A percentile compares a stretch with the other conserved stretches of the same genome.
These are phyloP conservation scores for Drosophila macrospina DNA, from an alignment of 2,888 invertebrate genomes.

Conservation along the genomic window DNA sequence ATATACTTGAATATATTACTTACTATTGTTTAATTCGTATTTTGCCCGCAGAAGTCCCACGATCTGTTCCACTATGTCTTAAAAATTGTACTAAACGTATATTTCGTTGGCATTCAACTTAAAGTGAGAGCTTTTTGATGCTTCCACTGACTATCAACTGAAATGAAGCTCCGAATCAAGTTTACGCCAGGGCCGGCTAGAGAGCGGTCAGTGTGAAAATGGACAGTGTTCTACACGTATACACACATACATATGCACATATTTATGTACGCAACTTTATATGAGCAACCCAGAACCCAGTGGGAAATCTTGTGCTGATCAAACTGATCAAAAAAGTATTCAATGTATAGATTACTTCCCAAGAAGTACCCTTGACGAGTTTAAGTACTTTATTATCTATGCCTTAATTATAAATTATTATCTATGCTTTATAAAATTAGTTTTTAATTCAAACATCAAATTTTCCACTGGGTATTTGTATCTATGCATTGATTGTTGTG, in stretches of 20 bases:
- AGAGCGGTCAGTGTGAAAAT: conserved; percentile 17
- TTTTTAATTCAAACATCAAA: neutral
- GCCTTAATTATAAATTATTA: neutral
- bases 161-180: conserved; percentile 43
- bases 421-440: neutral
- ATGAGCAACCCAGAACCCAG: conserved; percentile 8
- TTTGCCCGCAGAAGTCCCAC: conserved; percentile 9
- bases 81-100: conserved; percentile 38
- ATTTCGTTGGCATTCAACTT: conserved; percentile 29
- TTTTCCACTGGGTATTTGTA: neutral
- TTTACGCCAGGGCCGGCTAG: conserved; percentile 26
- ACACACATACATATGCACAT: neutral
- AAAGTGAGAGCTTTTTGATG: conserved; percentile 29
- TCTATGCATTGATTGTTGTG: neutral
- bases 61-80: conserved; percentile 21
- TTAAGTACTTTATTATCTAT: neutral
- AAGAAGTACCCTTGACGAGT: neutral
- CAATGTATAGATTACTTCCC: neutral
- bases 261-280: conserved; percentile 7
- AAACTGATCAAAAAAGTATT: neutral
- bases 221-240: conserved; percentile 1
- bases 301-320: conserved; percentile 5
- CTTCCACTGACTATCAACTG: conserved; percentile 27
- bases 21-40: conserved; percentile 13
- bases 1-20: conserved; percentile 7